phyloP scores from a whole-genome alignment of 2,113 vertebrate genomes.

The Pseudolaguvia tuberculata region DNA sequence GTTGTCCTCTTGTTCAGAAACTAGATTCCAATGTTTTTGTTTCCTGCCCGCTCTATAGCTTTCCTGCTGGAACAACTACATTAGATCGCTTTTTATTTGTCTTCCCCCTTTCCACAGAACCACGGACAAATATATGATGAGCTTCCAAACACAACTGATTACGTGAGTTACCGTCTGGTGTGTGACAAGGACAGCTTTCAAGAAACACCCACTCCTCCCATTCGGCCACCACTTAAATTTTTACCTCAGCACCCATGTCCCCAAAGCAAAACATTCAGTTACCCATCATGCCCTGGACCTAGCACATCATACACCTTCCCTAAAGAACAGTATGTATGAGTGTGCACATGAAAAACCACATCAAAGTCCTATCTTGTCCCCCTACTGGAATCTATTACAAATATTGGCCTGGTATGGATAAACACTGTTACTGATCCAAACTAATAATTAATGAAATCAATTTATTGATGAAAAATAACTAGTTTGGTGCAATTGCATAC shows the following conservation, averaged over 20 bases:
- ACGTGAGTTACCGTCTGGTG: conserved; percentile 75
- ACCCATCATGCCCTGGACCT: conserved; percentile 69
- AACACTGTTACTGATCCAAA: too few relatives aligned
- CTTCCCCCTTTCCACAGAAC: conserved; percentile 63
- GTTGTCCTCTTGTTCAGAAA: background rate
- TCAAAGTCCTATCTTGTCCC: background rate
- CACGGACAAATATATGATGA: conserved; percentile 72
- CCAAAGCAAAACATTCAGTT: conserved; percentile 65
- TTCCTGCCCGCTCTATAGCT: background rate
- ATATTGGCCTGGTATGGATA: background rate
- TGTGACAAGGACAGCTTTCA: conserved; percentile 75
- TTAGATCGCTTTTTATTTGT: conserved; percentile 32
- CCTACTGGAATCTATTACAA: background rate
- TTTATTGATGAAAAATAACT: too few relatives aligned
- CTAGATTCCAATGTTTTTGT: background rate
- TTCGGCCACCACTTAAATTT: conserved; percentile 69
- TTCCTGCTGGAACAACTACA: background rate
- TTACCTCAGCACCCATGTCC: conserved; percentile 70
- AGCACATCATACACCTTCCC: conserved; percentile 78
- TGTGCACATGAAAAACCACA: background rate
- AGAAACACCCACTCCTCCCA: conserved; percentile 71
- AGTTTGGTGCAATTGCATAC: too few relatives aligned
- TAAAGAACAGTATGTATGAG: conserved; percentile 84
- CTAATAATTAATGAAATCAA: too few relatives aligned
- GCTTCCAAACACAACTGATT: conserved; percentile 75